Conservation (phyloP, 1,140 invertebrate genomes). For the Olivierus martensii region DNA sequence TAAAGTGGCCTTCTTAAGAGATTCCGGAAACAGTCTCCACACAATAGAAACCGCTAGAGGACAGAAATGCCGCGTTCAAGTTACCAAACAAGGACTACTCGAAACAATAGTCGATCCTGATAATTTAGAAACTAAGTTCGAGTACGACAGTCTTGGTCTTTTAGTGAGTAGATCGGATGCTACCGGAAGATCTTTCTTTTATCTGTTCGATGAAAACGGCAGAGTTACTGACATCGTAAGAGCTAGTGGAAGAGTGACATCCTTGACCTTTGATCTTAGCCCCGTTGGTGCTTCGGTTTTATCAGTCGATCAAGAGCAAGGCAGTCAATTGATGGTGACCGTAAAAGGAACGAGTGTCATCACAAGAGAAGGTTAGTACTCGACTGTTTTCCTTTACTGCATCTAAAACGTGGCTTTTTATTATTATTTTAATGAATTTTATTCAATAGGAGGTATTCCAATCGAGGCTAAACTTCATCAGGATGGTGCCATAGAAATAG, state of each 20-base stretch:
- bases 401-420: no score
- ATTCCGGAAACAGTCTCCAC: constrained; percentile 76
- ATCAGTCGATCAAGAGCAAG: constrained; percentile 33
- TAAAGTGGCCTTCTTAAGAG: constrained; percentile 63
- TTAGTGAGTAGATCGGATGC: constrained; percentile 55
- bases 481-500: constrained; percentile 32
- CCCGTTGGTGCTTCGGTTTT: constrained; percentile 74
- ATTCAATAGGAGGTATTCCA: constrained; percentile 21
- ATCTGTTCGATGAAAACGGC: constrained; percentile 90
- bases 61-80: constrained; percentile 76
- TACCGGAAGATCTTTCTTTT: constrained; percentile 79
- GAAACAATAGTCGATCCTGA: constrained; percentile 77
- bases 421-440: background rate
- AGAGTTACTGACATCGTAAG: constrained; percentile 75
- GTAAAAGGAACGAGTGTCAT: constrained; percentile 69
- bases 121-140: constrained; percentile 82
- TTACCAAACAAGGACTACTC: constrained; percentile 49
- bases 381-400: background rate
- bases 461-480: constrained; percentile 30
- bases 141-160: constrained; percentile 79
- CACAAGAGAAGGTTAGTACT: constrained; percentile 16
- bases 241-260: constrained; percentile 78
- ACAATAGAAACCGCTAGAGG: constrained; percentile 89
- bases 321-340: constrained; percentile 26
- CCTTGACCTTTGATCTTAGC: constrained; percentile 69